Base-by-base conservation (phyloP, 2,888 invertebrate genomes). In the Mythimna lalbum region DNA sequence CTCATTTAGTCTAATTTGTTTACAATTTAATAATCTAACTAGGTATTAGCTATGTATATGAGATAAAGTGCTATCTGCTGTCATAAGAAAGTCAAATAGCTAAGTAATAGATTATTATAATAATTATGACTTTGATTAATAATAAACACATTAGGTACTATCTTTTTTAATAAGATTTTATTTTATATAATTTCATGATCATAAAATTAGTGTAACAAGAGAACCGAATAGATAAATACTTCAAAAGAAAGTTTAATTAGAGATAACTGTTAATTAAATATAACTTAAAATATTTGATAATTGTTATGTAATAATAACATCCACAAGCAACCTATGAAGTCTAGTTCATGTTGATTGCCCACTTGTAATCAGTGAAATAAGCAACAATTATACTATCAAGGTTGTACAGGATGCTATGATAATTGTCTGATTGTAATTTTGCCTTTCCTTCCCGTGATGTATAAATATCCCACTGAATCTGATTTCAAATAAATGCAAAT, bases 321-420 rank as follows among this genome's bases (percentile, higher is more conserved):
- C 14, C 23, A 52, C 36, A 53, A 43, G 2, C 53, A 68, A 50
- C 14, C 53, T 69, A 70, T 64, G 50, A 49, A 50, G 43, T 52
- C 77, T 79, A 71, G 59, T 49, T 55, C 43, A 63, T 67, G 50
- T 65, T 83, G 55, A 73, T 63, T 77, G 56, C 69, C n/a, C 63
- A 23, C 56, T 75, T 65, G 52, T 67, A 63, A 62, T 73, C 57
- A 75, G 68, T 73, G 49, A 77, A 73, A 63, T 84, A 73, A 61
- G 71, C 62, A 68, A 76, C 76, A 76, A 82, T 76, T 75, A 73
- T 69, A 78, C 69, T 85, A 85, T 82, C 79, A 77, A 85, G 81
- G 72, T 80, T 81, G 61, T 74, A 73, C 85, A 84, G 85, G 84
- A 85, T 85, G 84, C 73, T 78, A 76, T 85, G 85, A 83, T 84